Evolutionary conservation across 2,113 vertebrate species (phyloP).

Genomic region (Thryonomys swinderianus): DNA sequence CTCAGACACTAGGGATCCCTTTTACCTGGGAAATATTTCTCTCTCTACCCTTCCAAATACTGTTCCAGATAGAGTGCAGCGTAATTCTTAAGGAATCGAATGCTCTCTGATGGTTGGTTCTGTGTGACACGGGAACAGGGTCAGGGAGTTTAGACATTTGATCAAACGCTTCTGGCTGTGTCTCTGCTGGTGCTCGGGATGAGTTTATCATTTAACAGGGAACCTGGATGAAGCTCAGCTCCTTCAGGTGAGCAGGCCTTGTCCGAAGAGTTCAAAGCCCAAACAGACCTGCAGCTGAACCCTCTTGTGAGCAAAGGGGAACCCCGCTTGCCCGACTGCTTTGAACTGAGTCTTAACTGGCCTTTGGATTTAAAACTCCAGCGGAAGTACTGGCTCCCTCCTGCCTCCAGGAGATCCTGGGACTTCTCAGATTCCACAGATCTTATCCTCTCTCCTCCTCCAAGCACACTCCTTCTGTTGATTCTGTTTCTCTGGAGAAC

Average conservation of each 20-base stretch:
- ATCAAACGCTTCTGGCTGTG: neutral
- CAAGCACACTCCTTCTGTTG: neutral
- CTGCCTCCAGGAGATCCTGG: neutral
- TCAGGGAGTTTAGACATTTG: neutral
- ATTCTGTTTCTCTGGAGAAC: constrained; percentile 25
- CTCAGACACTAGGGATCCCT: neutral
- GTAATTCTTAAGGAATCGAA: neutral
- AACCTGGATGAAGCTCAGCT: neutral
- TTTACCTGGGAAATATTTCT: neutral
- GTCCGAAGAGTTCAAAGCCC: neutral
- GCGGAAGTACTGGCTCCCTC: neutral
- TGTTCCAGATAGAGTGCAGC: neutral
- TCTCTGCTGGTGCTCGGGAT: neutral
- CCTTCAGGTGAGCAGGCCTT: neutral
- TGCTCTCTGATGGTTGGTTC: neutral
- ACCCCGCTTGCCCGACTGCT: neutral
- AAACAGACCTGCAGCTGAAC: neutral
- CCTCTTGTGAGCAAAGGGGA: neutral
- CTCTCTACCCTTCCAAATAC: neutral
- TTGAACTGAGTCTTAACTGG: neutral
- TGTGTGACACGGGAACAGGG: neutral
- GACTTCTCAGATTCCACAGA: neutral
- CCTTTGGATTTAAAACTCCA: neutral
- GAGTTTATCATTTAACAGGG: neutral
- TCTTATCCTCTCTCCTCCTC: neutral